These are phyloP conservation scores for Rhinophrynus dorsalis DNA, from an alignment of 2,797 vertebrate species.

Conservation along the genomic window DNA sequence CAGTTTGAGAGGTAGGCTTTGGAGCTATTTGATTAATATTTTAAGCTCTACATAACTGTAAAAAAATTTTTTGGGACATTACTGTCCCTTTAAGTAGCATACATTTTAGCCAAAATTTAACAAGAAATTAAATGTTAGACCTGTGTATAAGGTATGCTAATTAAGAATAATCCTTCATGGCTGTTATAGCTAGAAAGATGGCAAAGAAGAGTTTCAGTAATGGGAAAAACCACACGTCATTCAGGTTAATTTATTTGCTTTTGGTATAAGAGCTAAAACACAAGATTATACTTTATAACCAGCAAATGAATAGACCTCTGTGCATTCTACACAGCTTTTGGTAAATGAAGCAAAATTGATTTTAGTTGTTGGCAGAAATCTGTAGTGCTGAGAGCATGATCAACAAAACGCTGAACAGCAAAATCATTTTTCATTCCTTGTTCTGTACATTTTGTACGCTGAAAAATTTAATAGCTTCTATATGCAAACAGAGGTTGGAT, in stretches of 20 bases:
- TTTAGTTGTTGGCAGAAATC: background rate
- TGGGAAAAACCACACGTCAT: background rate
- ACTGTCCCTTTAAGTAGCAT: too few relatives aligned
- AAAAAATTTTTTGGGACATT: too few relatives aligned
- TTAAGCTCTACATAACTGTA: too few relatives aligned
- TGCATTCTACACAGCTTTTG: background rate
- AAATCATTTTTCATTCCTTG: background rate
- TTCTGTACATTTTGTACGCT: background rate
- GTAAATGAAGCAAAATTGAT: slow-evolving; percentile 10
- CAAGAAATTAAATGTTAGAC: too few relatives aligned
- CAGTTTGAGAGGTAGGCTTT: too few relatives aligned
- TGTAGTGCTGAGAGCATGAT: background rate
- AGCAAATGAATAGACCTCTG: slow-evolving; percentile 15
- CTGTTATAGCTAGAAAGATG: background rate
- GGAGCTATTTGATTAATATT: too few relatives aligned
- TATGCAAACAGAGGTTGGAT: too few relatives aligned
- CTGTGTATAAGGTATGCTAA: background rate
- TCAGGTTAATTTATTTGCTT: background rate
- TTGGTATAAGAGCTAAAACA: background rate
- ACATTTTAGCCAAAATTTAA: too few relatives aligned
- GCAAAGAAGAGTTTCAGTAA: background rate
- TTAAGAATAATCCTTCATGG: background rate
- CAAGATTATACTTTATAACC: background rate
- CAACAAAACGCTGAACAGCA: background rate
- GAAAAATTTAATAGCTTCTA: background rate